Percentiles rank a stretch among this genome's conserved stretches.
These are phyloP conservation scores for Clarias macrocephalus DNA, from an alignment of 2,113 vertebrate species.

Conservation along the genomic window DNA sequence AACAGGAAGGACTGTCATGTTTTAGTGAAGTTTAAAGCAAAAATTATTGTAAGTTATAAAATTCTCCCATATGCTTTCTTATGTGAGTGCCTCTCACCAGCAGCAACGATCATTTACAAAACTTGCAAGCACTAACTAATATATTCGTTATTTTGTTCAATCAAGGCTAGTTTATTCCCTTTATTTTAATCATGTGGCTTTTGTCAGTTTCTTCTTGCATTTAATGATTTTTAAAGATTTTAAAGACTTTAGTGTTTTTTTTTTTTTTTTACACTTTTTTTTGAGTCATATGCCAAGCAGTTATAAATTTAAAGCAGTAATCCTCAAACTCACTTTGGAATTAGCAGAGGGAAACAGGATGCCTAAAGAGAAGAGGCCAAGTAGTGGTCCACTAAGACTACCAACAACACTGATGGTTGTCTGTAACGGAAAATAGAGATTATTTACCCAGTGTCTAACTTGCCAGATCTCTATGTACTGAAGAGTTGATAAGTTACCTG, in stretches of 20 bases:
- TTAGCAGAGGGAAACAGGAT: conserved; percentile 76
- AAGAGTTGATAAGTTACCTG: conserved; percentile 57
- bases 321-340: conserved; percentile 67
- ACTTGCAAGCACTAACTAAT: not conserved
- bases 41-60: not conserved
- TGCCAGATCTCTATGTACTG: not conserved
- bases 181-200: not conserved
- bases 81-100: not conserved
- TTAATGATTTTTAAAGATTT: too few species aligned
- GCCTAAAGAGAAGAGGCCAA: conserved; percentile 77
- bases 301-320: not conserved
- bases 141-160: not conserved
- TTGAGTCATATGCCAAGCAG: not conserved
- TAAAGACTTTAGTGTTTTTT: not conserved
- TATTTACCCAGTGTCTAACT: not conserved
- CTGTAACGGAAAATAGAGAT: conserved; percentile 55
- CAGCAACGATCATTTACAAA: not conserved
- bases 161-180: not conserved
- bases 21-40: not conserved
- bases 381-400: conserved; percentile 74
- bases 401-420: conserved; percentile 74
- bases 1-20: not conserved
- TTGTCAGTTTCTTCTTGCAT: not conserved
- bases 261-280: not conserved
- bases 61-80: not conserved